phyloP scores from a whole-genome alignment of 1,140 invertebrate genomes.

The Anastrepha ludens region DNA sequence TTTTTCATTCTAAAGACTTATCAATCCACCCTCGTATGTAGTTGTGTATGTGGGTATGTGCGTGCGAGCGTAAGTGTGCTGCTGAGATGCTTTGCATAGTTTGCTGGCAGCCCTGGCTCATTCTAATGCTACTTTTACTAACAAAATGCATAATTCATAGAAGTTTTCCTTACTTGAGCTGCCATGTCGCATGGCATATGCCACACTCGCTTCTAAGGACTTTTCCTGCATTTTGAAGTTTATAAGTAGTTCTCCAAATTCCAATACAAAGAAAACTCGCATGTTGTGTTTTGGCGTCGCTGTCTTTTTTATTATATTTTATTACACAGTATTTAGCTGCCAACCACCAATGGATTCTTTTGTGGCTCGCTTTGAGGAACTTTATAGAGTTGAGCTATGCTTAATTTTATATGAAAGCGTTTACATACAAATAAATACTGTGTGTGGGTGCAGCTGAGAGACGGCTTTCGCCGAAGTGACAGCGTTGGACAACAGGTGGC shows the following conservation, averaged over 20 bases:
- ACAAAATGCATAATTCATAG: slow-evolving; percentile 56
- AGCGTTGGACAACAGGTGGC: too few relatives aligned
- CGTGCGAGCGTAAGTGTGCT: background rate
- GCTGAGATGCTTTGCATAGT: slow-evolving; percentile 41
- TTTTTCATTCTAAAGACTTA: too few relatives aligned
- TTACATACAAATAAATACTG: too few relatives aligned
- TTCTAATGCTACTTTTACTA: slow-evolving; percentile 43
- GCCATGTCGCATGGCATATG: background rate
- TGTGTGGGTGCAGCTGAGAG: too few relatives aligned
- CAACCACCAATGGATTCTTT: background rate
- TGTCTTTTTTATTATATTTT: background rate
- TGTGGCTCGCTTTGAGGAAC: too few relatives aligned
- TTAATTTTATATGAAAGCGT: too few relatives aligned
- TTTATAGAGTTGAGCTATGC: too few relatives aligned
- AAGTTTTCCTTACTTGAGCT: slow-evolving; percentile 9
- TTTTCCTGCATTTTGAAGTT: slow-evolving; percentile 20
- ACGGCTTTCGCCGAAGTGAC: too few relatives aligned
- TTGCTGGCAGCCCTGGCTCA: background rate
- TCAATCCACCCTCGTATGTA: too few relatives aligned
- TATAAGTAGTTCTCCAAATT: background rate
- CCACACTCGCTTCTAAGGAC: slow-evolving; percentile 6
- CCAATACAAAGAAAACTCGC: background rate
- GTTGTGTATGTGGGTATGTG: background rate
- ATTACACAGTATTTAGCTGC: background rate
- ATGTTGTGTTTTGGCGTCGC: background rate